A percentile compares a stretch with the other conserved stretches of the same genome.
Conservation (phyloP, 1,140 invertebrate genomes). For the Parasteatoda tepidariorum region DNA sequence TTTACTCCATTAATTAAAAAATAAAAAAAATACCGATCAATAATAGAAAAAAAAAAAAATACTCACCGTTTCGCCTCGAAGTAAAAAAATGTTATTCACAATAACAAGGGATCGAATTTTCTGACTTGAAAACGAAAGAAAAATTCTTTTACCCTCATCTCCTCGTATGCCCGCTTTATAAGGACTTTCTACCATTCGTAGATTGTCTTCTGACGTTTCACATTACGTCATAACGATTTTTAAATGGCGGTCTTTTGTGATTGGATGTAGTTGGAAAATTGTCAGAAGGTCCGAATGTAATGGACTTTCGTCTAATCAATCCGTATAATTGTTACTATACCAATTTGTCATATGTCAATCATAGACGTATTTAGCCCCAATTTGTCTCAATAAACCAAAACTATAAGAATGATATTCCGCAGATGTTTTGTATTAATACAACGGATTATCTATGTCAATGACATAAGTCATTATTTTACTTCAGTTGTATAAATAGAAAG, state of each 20-base stretch:
- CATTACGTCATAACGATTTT: constrained; percentile 11
- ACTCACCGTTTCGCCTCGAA: constrained; percentile 1
- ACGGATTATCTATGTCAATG: too few relatives aligned
- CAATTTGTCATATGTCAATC: not conserved
- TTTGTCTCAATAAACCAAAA: not conserved
- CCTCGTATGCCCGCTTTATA: not conserved
- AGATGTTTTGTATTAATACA: not conserved
- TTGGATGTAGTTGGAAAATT: not conserved
- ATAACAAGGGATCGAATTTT: too few relatives aligned
- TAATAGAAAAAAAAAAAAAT: not conserved
- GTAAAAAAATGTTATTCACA: not conserved
- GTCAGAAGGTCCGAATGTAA: too few relatives aligned
- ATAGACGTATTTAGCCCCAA: not conserved
- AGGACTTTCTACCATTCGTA: constrained; percentile 1
- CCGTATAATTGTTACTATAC: constrained; percentile 10
- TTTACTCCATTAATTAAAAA: too few relatives aligned
- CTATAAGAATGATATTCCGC: constrained; percentile 4
- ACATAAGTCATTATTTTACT: too few relatives aligned
- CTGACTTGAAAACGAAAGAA: not conserved
- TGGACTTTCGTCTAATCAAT: constrained; percentile 2
- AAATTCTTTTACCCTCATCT: constrained; percentile 1
- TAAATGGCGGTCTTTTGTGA: constrained; percentile 3
- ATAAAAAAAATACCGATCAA: too few relatives aligned
- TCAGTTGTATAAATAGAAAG: too few relatives aligned
- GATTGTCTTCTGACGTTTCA: not conserved